phyloP scores from a whole-genome alignment of 2,888 invertebrate genomes.

The Helicoverpa assulta region DNA sequence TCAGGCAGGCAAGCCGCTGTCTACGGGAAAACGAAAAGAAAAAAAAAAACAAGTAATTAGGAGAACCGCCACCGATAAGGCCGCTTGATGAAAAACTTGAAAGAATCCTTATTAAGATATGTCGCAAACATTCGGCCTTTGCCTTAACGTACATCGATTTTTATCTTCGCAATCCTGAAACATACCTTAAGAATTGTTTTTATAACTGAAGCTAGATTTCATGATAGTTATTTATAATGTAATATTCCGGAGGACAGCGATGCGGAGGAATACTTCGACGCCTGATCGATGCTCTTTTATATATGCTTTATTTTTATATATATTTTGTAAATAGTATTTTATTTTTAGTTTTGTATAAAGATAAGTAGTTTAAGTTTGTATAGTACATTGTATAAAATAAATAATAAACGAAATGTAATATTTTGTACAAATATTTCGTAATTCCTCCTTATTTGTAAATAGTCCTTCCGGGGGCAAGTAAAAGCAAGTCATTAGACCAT shows the following conservation, averaged over 20 bases:
- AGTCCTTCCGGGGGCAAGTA: too few species aligned
- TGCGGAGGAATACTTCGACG: too few species aligned
- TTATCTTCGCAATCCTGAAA: conserved; percentile 34
- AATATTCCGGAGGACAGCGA: too few species aligned
- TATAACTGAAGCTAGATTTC: background rate
- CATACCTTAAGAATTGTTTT: conserved; percentile 24
- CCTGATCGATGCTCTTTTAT: too few species aligned
- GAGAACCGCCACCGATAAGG: conserved; percentile 59
- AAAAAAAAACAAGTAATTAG: conserved; percentile 64
- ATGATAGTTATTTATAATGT: background rate
- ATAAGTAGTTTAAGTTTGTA: too few species aligned
- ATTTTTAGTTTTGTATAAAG: too few species aligned
- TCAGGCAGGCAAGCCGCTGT: conserved; percentile 21
- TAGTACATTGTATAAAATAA: too few species aligned
- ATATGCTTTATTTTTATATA: too few species aligned
- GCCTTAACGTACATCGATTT: conserved; percentile 56
- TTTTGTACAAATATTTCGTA: too few species aligned
- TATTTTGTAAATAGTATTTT: too few species aligned
- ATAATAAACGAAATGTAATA: background rate
- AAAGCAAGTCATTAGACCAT: too few species aligned
- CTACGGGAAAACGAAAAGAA: conserved; percentile 41
- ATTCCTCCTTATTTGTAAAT: too few species aligned
- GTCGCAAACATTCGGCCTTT: conserved; percentile 64
- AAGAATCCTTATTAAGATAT: conserved; percentile 70
- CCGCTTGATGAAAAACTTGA: conserved; percentile 68